Percentiles rank a stretch among this genome's conserved stretches.
These are phyloP conservation scores for Plotosus lineatus DNA, from an alignment of 2,113 vertebrate genomes.

Conservation along the genomic window DNA sequence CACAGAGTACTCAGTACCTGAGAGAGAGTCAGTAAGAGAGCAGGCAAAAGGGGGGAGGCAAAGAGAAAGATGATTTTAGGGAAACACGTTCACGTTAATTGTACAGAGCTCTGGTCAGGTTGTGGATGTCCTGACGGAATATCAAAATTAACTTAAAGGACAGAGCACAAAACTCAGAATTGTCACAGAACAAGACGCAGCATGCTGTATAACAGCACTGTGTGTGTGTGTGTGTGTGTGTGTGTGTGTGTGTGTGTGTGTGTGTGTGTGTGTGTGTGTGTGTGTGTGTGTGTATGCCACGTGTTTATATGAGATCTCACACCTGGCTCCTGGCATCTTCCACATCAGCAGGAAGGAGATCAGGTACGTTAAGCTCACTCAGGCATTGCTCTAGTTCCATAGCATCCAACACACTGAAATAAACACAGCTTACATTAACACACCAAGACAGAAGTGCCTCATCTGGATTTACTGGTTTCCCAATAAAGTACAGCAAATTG, in stretches of 20 bases:
- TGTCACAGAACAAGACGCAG: not conserved
- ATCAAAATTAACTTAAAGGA: not conserved
- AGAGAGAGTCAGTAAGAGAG: conserved; percentile 12
- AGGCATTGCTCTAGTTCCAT: conserved; percentile 74
- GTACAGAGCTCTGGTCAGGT: not conserved
- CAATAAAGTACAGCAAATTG: not conserved
- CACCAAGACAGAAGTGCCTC: not conserved
- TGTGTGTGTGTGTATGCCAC: not conserved
- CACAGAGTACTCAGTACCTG: conserved; percentile 79
- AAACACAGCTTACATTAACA: conserved; percentile 41
- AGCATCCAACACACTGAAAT: conserved; percentile 76
- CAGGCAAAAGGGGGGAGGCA: too few species aligned
- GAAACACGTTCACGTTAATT: not conserved
- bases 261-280: conserved; percentile 8
- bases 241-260: not conserved
- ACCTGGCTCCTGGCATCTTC: conserved; percentile 85
- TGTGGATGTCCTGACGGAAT: not conserved
- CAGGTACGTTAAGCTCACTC: conserved; percentile 75
- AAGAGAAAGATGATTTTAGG: not conserved
- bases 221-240: conserved; percentile 8
- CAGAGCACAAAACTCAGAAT: not conserved
- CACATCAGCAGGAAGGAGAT: conserved; percentile 63
- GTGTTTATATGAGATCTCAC: conserved; percentile 22
- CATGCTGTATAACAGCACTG: not conserved
- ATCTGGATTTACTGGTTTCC: not conserved